phyloP scores from a whole-genome alignment of 2,113 vertebrate species.

The Lepus timidus region DNA sequence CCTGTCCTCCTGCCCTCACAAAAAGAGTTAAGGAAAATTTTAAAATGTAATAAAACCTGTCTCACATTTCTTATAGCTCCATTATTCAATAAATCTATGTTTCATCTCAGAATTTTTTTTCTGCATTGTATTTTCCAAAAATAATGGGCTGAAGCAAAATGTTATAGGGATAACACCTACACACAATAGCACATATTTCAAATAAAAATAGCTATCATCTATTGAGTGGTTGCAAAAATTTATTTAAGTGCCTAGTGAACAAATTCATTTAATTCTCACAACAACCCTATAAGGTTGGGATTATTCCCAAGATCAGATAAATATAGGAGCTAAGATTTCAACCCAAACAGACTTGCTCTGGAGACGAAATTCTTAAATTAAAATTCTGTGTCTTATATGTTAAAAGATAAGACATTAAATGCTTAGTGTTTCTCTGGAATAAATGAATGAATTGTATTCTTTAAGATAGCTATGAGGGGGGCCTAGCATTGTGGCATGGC shows the following conservation, averaged over 20 bases:
- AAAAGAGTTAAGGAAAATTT: too few relatives aligned
- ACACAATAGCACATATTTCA: neutral
- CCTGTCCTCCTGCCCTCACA: too few relatives aligned
- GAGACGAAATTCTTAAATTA: neutral
- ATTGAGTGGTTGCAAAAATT: neutral
- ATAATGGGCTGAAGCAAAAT: neutral
- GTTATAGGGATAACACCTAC: neutral
- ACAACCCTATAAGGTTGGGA: neutral
- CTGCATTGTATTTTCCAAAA: neutral
- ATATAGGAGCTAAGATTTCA: neutral
- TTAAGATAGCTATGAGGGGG: neutral
- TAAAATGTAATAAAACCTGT: neutral
- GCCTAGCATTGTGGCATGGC: neutral
- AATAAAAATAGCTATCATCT: neutral
- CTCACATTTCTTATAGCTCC: neutral
- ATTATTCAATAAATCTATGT: neutral
- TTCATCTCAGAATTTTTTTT: constrained; percentile 12
- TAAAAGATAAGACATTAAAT: neutral
- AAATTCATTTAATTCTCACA: neutral
- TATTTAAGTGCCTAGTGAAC: neutral
- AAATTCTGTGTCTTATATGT: neutral
- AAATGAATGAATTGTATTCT: neutral
- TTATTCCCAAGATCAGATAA: neutral
- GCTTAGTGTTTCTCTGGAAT: neutral
- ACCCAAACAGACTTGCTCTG: neutral